Evolutionary conservation across 2,113 vertebrate genomes (phyloP), one percentile per base, ranked within the genome.

Genomic region (Coreoperca whiteheadi): DNA sequence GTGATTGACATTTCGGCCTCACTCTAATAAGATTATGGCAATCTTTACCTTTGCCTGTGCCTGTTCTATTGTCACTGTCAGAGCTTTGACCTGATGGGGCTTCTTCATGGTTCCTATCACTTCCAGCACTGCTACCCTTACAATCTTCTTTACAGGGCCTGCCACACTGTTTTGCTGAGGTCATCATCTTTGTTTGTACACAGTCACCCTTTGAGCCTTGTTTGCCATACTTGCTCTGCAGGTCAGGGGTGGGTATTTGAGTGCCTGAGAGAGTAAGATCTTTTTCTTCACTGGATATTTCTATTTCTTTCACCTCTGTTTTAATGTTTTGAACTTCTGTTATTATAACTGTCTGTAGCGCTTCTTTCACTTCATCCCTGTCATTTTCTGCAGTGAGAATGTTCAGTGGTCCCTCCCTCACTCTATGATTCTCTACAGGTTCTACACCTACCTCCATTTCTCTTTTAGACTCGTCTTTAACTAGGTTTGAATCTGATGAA

Each of bases 401-500:
- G 8, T 61, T 56, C 8, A 46, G 25, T 41, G 59, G 79, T 53
- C 18, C 59, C 59, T 85, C 74, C 8, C 4, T 43, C 39, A 63
- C 8, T 28, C 1, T 63, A 28, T 59, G 60, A 68, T 56, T 60
- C 28, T 83, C 70, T 37, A 61, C 4, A 66, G 79, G 48, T 86
- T 90, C 74, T 4, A 64, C 14, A 34, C 4, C 32, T 20, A 20
- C 39, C 14, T 56, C 59, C 0, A 41, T 37, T 68, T 79, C 43
- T 71, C 2, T 76, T 77, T 83, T 68, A 65, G 60, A 41, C 51
- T 91, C 74, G 14, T 78, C 64, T 77, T 81, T 86, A 4, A 83
- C 46, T 34, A 60, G 32, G 21, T 70, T 79, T 28, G 65, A 82
- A 54, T 93, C 88, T 78, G 91, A 89, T 72, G 83, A 83, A 56